phyloP scores from a whole-genome alignment of 2,797 vertebrate species.

The Hyperoplus lanceolatus region DNA sequence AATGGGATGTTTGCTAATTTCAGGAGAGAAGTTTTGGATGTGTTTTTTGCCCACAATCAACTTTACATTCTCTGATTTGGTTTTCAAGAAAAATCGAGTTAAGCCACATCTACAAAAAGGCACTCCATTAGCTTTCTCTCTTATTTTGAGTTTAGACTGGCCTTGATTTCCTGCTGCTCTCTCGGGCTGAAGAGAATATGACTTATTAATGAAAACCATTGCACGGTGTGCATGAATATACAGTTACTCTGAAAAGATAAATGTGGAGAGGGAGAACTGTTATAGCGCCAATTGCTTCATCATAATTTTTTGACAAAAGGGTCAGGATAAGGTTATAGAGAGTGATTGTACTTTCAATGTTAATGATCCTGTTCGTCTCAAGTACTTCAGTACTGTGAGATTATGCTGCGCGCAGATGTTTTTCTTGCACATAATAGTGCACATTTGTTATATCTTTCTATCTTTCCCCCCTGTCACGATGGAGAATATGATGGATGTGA shows the following conservation, averaged over 20 bases:
- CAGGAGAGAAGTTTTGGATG: background rate
- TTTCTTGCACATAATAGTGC: conserved; percentile 48
- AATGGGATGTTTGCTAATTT: conserved; percentile 11
- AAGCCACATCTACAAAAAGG: conserved; percentile 24
- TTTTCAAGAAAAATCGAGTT: conserved; percentile 15
- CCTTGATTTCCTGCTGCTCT: conserved; percentile 43
- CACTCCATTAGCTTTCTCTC: conserved; percentile 38
- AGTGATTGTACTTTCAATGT: conserved; percentile 53
- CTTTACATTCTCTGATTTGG: conserved; percentile 15
- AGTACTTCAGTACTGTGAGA: conserved; percentile 44
- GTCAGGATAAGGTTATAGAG: conserved; percentile 54
- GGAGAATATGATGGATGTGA: conserved; percentile 24
- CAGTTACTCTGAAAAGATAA: conserved; percentile 43
- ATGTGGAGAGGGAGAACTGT: conserved; percentile 8
- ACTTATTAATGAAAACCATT: conserved; percentile 47
- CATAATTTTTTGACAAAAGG: conserved; percentile 63
- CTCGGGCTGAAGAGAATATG: conserved; percentile 37
- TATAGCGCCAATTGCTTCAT: conserved; percentile 50
- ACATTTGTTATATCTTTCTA: conserved; percentile 41
- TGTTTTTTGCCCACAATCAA: conserved; percentile 1
- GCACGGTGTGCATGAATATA: conserved; percentile 50
- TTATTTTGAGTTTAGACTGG: conserved; percentile 17
- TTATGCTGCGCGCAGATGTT: conserved; percentile 59
- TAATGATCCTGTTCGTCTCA: conserved; percentile 66
- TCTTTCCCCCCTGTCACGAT: conserved; percentile 8